Base-by-base conservation (phyloP, 1,140 invertebrate species). In the Melipona quadrifasciata region DNA sequence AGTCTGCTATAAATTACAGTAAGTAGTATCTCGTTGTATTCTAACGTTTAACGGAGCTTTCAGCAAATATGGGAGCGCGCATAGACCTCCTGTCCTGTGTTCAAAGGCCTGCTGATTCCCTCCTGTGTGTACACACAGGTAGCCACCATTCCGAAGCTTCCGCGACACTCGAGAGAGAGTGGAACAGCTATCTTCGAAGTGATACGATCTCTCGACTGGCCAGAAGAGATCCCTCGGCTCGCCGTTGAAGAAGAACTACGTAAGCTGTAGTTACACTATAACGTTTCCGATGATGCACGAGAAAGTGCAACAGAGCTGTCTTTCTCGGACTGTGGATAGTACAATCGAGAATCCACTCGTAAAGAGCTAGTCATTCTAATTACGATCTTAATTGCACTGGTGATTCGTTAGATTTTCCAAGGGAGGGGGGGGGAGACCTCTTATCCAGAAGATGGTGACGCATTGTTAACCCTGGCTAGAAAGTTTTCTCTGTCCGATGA, bases 1-100 rank as follows among this genome's bases (percentile, higher is more conserved):
- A 67, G 4, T 55, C 16, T 53, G 70, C 65, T 68, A 83, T 67
- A 79, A 79, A 84, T 79, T 57, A 64, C 11, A 34, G 58, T 31
- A 71, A 55, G 31, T 72, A 84, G 47, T 76, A 24, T 10, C n/a
- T 72, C 47, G 31, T 19, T 68, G 75, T 78, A 58, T 27, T 64
- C 24, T 10, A 79, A 78, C 75, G 76, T 79, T 84, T 84, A 79
- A 84, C 82, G 75, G 82, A 72, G 82, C 65, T 84, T 78, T 84
- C 75, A 53, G 53, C 82, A 79, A 84, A 79, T 76, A 84, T 70
- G 12, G 75, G 55, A 71, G 39, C n/a, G 76, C 47, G 27, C 27
- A 39, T 27, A 39, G 24, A 8, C 14, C 55, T 27, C 8, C 39
- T 58, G 16, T 55, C 78, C n/a, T 68, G 57, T 47, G 39, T 11